A percentile compares a stretch with the other conserved stretches of the same genome.
phyloP scores from a whole-genome alignment of 2,888 invertebrate genomes.

The Drosophila nr. perissopoda region DNA sequence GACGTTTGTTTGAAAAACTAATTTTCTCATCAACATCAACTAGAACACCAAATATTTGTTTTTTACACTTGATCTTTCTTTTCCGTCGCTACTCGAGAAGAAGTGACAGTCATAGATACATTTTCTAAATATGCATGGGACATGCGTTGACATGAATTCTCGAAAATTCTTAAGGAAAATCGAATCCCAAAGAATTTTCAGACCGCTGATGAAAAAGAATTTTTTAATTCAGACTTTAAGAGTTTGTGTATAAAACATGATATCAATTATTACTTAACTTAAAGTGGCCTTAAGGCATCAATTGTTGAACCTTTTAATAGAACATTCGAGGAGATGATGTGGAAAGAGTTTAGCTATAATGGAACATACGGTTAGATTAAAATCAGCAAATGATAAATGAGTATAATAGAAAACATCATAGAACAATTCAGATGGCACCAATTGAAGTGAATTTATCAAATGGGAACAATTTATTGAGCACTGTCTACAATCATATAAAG shows the following conservation, averaged over 20 bases:
- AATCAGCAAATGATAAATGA: conserved; percentile 4
- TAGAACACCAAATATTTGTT: too few species aligned
- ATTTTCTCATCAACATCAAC: neutral
- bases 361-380: conserved; percentile 8
- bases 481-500: too few species aligned
- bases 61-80: too few species aligned
- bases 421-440: too few species aligned
- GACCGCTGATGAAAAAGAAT: conserved; percentile 16
- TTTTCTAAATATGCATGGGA: neutral
- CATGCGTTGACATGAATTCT: neutral
- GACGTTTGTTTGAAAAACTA: too few species aligned
- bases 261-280: conserved; percentile 1
- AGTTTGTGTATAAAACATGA: neutral
- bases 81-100: too few species aligned
- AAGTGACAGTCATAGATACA: neutral
- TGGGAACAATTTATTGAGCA: too few species aligned
- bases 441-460: too few species aligned
- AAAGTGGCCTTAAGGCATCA: neutral
- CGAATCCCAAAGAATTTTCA: too few species aligned
- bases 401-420: too few species aligned
- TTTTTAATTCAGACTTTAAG: neutral
- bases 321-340: conserved; percentile 10
- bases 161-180: neutral
- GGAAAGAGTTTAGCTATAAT: conserved; percentile 6
- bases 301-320: conserved; percentile 13